These are phyloP conservation scores for Sterrhoptilus dennistouni DNA, from an alignment of 2,113 vertebrate genomes.

Conservation along the genomic window DNA sequence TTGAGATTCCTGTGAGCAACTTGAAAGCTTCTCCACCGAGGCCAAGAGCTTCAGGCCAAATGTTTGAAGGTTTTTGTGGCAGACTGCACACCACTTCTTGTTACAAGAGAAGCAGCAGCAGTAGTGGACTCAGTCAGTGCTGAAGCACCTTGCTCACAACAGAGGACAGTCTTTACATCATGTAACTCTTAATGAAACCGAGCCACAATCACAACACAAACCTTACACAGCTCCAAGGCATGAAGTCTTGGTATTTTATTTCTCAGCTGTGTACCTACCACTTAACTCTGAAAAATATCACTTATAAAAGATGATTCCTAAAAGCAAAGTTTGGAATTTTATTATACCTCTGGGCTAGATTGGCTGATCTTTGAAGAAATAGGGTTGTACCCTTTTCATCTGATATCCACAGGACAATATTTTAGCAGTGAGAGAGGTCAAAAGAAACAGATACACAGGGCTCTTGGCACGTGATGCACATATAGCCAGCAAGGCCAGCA, in stretches of 20 bases:
- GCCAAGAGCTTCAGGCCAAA: neutral
- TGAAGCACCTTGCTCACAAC: neutral
- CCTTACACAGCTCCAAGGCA: neutral
- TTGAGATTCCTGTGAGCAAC: accelerated
- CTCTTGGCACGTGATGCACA: conserved; percentile 69
- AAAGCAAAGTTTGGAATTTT: conserved; percentile 92
- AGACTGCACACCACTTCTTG: neutral
- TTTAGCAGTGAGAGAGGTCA: conserved; percentile 82
- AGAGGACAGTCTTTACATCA: neutral
- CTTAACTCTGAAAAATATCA: conserved; percentile 90
- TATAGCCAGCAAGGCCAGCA: conserved; percentile 73
- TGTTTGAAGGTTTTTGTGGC: neutral
- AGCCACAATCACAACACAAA: neutral
- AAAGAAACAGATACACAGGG: conserved; percentile 74
- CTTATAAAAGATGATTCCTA: conserved; percentile 90
- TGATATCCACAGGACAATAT: conserved; percentile 87
- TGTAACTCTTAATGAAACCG: neutral
- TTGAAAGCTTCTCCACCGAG: neutral
- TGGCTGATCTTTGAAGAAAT: conserved; percentile 90
- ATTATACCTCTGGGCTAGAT: conserved; percentile 91
- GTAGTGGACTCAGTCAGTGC: neutral
- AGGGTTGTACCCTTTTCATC: conserved; percentile 95
- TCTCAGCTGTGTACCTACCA: conserved; percentile 75
- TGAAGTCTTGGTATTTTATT: conserved; percentile 24
- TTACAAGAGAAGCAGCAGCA: neutral